Percentiles rank a stretch among this genome's conserved stretches.
These are phyloP conservation scores for Palaemon carinicauda DNA, from an alignment of 1,140 invertebrate species.

Conservation along the genomic window DNA sequence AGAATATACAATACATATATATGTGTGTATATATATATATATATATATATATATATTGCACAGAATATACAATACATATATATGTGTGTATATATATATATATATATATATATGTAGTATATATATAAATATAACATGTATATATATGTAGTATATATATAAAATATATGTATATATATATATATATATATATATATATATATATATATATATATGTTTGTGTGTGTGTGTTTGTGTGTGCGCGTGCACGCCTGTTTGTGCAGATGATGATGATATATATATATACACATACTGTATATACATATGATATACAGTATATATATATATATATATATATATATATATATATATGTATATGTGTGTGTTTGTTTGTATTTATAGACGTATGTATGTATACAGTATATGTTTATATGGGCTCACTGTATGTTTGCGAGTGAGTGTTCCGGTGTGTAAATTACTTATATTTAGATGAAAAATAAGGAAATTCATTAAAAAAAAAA, in stretches of 20 bases:
- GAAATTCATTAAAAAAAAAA: too few species aligned
- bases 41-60: background rate
- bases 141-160: too few species aligned
- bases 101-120: background rate
- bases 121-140: too few species aligned
- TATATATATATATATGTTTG: background rate
- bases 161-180: too few species aligned
- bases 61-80: too few species aligned
- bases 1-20: too few species aligned
- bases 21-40: background rate
- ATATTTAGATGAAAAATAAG: too few species aligned
- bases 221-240: background rate
- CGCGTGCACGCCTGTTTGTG: background rate
- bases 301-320: background rate
- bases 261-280: background rate
- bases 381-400: background rate
- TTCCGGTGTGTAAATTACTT: background rate
- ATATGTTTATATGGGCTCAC: background rate
- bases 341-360: background rate
- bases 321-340: background rate
- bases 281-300: background rate
- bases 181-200: background rate
- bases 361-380: background rate
- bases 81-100: background rate
- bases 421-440: background rate